These are phyloP conservation scores for Cassiopea xamachana DNA, from an alignment of 30 jellyfish, hydroid and myxozoan genomes.

Conservation along the genomic window DNA sequence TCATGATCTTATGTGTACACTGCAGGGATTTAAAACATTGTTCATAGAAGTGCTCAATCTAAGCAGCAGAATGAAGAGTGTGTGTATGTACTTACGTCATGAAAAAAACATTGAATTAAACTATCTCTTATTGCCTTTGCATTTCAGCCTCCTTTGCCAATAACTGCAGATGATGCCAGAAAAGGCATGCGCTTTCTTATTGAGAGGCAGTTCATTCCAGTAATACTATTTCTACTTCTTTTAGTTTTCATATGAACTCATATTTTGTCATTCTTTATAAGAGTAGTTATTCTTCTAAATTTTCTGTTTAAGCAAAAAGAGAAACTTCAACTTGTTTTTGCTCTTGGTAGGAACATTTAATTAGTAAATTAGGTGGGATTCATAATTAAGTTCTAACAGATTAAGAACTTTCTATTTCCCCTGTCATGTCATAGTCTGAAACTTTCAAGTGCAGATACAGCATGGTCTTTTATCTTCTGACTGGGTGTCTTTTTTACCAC, in stretches of 20 bases:
- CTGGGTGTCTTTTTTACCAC: too few relatives aligned
- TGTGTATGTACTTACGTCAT: too few relatives aligned
- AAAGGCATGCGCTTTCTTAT: slow-evolving; percentile 62
- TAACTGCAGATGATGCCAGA: slow-evolving; percentile 69
- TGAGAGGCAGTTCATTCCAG: slow-evolving; percentile 69
- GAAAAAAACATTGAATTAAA: neutral
- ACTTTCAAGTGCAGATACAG: too few relatives aligned
- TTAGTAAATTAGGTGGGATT: neutral
- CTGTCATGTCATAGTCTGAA: too few relatives aligned
- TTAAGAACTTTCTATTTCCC: too few relatives aligned
- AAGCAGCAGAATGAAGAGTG: too few relatives aligned
- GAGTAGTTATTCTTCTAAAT: neutral
- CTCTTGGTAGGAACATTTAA: neutral
- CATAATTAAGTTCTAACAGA: neutral
- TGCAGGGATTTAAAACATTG: too few relatives aligned
- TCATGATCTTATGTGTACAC: too few relatives aligned
- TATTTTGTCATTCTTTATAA: neutral
- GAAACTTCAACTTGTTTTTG: too few relatives aligned
- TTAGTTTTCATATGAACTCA: neutral
- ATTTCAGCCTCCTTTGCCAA: slow-evolving; percentile 26
- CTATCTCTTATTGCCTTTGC: neutral
- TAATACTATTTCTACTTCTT: neutral
- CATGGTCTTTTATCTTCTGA: too few relatives aligned
- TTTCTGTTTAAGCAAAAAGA: neutral
- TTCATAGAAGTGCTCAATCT: too few relatives aligned